These are phyloP conservation scores for Zaprionus inermis DNA, from an alignment of 1,140 invertebrate genomes.

Conservation along the genomic window DNA sequence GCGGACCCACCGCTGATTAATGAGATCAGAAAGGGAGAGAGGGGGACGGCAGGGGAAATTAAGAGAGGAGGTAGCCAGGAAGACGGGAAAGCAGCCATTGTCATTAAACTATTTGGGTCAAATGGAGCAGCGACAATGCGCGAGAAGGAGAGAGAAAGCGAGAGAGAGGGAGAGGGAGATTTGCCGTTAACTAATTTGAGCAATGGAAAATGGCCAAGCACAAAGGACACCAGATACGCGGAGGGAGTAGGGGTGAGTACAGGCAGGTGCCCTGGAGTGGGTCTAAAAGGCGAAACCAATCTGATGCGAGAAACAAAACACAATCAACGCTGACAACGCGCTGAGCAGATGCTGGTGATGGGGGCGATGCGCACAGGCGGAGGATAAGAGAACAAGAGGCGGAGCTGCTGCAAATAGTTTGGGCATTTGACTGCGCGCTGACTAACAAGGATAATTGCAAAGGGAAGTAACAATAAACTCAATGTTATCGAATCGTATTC, in stretches of 20 bases:
- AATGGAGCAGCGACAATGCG: conserved; percentile 23
- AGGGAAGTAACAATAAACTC: conserved; percentile 81
- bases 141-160: neutral
- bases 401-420: conserved; percentile 21
- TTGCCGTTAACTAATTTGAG: conserved; percentile 50
- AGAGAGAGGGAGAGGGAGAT: conserved; percentile 28
- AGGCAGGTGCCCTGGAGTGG: neutral
- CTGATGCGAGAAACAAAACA: conserved; percentile 23
- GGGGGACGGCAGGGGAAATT: too few species aligned
- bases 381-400: too few species aligned
- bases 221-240: conserved; percentile 7
- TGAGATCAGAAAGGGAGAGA: neutral
- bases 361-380: conserved; percentile 6
- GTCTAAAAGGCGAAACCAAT: conserved; percentile 31
- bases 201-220: conserved; percentile 19
- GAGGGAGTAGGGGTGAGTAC: neutral
- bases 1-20: conserved; percentile 39
- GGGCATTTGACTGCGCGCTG: conserved; percentile 49
- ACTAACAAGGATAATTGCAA: conserved; percentile 81
- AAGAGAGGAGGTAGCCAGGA: too few species aligned
- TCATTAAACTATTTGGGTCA: conserved; percentile 42
- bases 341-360: conserved; percentile 9
- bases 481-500: conserved; percentile 74
- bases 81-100: conserved; percentile 23
- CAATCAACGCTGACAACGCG: conserved; percentile 12